These are phyloP conservation scores for Macaca mulatta DNA, from an alignment of 2,113 vertebrate genomes.

Conservation along the genomic window DNA sequence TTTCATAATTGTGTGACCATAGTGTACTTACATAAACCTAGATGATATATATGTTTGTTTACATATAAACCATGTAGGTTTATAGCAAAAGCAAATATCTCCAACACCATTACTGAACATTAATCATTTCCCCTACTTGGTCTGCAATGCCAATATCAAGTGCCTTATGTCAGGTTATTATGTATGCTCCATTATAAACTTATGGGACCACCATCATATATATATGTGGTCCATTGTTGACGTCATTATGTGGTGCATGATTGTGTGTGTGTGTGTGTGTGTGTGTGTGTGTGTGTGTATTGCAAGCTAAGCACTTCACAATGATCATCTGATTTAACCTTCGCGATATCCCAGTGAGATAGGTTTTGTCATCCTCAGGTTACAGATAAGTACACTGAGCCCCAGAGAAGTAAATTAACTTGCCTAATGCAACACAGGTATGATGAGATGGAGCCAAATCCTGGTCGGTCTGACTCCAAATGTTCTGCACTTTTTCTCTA, in stretches of 20 bases:
- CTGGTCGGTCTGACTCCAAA: background rate
- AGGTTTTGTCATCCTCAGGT: background rate
- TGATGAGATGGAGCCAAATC: background rate
- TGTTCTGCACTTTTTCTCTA: background rate
- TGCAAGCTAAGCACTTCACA: background rate
- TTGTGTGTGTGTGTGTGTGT: background rate
- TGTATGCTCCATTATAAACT: background rate
- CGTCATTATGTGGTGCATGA: background rate
- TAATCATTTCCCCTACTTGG: background rate
- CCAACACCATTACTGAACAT: background rate
- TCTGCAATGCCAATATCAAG: background rate
- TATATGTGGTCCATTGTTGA: background rate
- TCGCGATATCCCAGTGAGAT: background rate
- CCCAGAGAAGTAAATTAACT: background rate
- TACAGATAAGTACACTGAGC: background rate
- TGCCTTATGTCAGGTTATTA: background rate
- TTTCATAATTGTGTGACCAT: background rate
- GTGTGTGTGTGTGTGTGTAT: background rate
- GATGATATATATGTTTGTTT: background rate
- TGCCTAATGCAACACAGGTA: background rate
- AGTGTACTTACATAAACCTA: background rate
- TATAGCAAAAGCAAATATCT: background rate
- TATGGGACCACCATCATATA: background rate
- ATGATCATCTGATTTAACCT: background rate
- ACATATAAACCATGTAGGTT: too few relatives aligned